Conservation (phyloP, 2,797 vertebrate species). For the Hephaestus fuliginosus region DNA sequence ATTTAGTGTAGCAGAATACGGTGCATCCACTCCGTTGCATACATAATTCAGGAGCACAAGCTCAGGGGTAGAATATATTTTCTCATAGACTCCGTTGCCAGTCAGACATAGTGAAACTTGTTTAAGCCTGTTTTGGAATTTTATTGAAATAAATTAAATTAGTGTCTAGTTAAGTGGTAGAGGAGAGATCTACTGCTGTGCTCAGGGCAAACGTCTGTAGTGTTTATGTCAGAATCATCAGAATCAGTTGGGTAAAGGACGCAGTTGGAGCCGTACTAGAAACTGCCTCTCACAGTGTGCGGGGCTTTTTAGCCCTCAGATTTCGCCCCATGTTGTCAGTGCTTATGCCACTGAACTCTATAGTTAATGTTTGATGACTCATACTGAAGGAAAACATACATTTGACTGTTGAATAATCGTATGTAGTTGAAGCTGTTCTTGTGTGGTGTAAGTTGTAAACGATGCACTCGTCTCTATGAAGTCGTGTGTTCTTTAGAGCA, state of each 20-base stretch:
- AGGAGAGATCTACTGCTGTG: constrained; percentile 17
- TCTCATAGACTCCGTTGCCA: constrained; percentile 43
- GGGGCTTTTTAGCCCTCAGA: constrained; percentile 18
- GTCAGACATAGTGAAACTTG: constrained; percentile 17
- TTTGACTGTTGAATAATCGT: constrained; percentile 24
- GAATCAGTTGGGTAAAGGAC: constrained; percentile 35
- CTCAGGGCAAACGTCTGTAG: constrained; percentile 27
- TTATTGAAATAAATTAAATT: constrained; percentile 53
- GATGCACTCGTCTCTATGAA: neutral
- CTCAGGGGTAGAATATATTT: constrained; percentile 72
- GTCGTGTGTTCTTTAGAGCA: neutral
- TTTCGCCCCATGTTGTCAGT: constrained; percentile 37
- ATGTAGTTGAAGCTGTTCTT: neutral
- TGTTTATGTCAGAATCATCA: constrained; percentile 39
- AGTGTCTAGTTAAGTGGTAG: constrained; percentile 35
- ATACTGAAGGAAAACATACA: constrained; percentile 4
- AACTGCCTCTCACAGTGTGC: constrained; percentile 28
- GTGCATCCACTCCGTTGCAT: constrained; percentile 64
- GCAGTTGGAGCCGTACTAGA: constrained; percentile 21
- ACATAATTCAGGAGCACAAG: constrained; percentile 72
- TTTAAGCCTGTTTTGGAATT: constrained; percentile 28
- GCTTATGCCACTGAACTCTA: constrained; percentile 14
- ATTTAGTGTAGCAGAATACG: constrained; percentile 74
- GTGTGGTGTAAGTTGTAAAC: constrained; percentile 9
- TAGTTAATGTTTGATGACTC: constrained; percentile 33